phyloP scores from a whole-genome alignment of 1,140 invertebrate species.

The Alviniconcha marisindica region DNA sequence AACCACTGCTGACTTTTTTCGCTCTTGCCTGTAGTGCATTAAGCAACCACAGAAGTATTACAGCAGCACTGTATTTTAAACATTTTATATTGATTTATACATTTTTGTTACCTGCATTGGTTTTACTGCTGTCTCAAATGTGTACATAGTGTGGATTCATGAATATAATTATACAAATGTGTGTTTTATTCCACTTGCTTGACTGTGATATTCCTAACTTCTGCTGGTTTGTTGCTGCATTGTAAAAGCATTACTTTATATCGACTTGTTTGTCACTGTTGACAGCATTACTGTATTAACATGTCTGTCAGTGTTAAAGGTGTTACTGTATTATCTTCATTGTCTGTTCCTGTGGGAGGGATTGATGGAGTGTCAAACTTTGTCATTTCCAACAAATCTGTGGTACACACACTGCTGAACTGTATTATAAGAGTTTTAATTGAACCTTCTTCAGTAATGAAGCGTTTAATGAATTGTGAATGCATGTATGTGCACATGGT shows the following conservation, averaged over 20 bases:
- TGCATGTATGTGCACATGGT: not conserved
- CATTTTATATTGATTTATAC: not conserved
- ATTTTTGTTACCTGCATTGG: not conserved
- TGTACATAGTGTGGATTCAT: not conserved
- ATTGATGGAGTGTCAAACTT: constrained; percentile 48
- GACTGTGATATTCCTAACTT: constrained; percentile 21
- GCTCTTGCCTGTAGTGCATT: too few relatives aligned
- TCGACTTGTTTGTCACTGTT: too few relatives aligned
- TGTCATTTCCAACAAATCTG: constrained; percentile 80
- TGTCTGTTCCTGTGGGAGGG: not conserved
- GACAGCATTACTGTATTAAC: too few relatives aligned
- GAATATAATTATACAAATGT: not conserved
- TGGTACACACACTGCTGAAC: constrained; percentile 63
- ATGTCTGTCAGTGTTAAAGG: not conserved
- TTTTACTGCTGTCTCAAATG: constrained; percentile 14
- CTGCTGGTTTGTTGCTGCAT: not conserved
- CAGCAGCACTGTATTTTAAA: too few relatives aligned
- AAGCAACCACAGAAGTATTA: too few relatives aligned
- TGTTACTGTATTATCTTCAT: not conserved
- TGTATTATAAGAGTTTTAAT: constrained; percentile 38
- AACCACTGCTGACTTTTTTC: not conserved
- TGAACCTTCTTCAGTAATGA: not conserved
- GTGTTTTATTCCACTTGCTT: not conserved
- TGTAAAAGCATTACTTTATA: constrained; percentile 4
- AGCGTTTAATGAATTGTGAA: not conserved